Conservation (phyloP, 2,888 invertebrate genomes). For the Euzophera pinguis region DNA sequence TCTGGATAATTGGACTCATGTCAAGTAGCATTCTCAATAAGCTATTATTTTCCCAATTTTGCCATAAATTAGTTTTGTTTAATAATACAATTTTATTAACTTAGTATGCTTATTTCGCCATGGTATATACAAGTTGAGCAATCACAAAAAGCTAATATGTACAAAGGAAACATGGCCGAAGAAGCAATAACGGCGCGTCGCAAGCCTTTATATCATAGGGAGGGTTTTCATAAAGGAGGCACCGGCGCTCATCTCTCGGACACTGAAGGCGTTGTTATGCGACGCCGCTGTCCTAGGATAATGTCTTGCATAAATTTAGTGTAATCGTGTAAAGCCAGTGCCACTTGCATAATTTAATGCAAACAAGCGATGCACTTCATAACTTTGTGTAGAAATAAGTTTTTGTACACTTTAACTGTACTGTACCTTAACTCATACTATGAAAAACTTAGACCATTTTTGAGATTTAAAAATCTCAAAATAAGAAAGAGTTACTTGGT, state of each 20-base stretch:
- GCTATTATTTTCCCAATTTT: too few species aligned
- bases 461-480: too few species aligned
- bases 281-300: conserved; percentile 69
- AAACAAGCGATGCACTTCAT: conserved; percentile 53
- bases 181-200: conserved; percentile 68
- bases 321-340: conserved; percentile 69
- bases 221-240: conserved; percentile 70
- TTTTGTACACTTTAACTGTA: neutral
- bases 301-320: conserved; percentile 77
- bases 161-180: conserved; percentile 52
- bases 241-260: conserved; percentile 53
- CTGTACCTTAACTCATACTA: too few species aligned
- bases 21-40: too few species aligned
- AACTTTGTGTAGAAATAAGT: conserved; percentile 13
- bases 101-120: too few species aligned
- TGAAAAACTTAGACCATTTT: too few species aligned
- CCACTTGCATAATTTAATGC: conserved; percentile 67
- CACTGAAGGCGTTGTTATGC: conserved; percentile 76
- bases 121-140: too few species aligned
- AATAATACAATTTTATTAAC: too few species aligned
- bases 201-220: conserved; percentile 66
- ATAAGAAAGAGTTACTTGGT: too few species aligned
- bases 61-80: too few species aligned
- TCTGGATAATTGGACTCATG: too few species aligned
- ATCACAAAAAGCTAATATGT: conserved; percentile 42